Evolutionary conservation across 2,888 invertebrate species (phyloP), one percentile per base, ranked within the genome.

Genomic region (Anticlea derivata): DNA sequence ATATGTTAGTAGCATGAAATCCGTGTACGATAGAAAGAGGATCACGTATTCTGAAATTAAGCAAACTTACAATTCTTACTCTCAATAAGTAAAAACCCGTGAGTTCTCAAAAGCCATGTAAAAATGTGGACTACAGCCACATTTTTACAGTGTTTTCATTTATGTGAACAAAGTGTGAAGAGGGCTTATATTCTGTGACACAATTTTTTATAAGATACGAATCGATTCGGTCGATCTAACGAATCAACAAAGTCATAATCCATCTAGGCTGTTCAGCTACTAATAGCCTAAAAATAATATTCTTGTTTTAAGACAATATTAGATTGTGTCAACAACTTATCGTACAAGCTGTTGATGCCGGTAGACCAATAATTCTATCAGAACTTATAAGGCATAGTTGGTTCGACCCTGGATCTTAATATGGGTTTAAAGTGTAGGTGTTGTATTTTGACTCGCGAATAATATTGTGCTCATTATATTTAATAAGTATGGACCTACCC

Each of bases 1-100:
- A 51, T 92, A 92, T 0, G 86, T 80, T 11, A 89, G 75, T 7
- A 87, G 44, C 75, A 91, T 78, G 46, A 87, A 86, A 53, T 91
- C 91, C 4, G 71, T 29, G 55, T 91, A 92, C 0, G 91, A 75
- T 7, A 89, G 58, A 6, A 82, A 54, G 23, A 91, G 70, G 7
- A 83, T 81, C 1, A 91, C 58, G 50, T 85, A 83, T 61, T 88
- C 92, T 92, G 81, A 39, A 85, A 82, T 51, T n/a, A 34, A 51
- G 27, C 4, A 17, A 17, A 17, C 4, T n/a, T n/a, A n/a, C n/a
- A n/a, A n/a, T n/a, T n/a, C n/a, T n/a, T n/a, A n/a, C n/a, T n/a
- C n/a, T n/a, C n/a, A n/a, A n/a, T n/a, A n/a, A n/a, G n/a, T n/a
- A n/a, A n/a, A n/a, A n/a, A n/a, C n/a, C n/a, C n/a, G n/a, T n/a